Base-by-base conservation (phyloP, 2,113 vertebrate genomes). In the Sakesphorus luctuosus region DNA sequence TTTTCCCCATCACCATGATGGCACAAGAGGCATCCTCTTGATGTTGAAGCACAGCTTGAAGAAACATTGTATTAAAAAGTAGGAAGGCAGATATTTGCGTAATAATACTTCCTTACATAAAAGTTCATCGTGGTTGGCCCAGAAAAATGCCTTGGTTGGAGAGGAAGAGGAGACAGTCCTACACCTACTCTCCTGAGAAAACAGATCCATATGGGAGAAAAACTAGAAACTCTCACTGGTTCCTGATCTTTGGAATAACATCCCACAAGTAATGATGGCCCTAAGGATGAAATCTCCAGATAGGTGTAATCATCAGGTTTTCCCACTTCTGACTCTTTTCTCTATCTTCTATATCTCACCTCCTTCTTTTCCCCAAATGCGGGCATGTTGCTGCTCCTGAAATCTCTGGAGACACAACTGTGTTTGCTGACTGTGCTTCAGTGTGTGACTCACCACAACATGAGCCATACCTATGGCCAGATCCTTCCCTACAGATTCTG, bases 111-210 rank as follows among this genome's bases (percentile, higher is more conserved):
- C 17, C 13, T 33, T 4, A 2, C 4, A 4, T 56, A 31, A 81
- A 65, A 10, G 4, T 23, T 38, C 40, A 2, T 17, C 0, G 2
- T 19, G 31, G 38, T 3, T 78, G 44, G 5, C 53, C 9, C 24
- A 67, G 52, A 13, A 38, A 80, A 80, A 25, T 26, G 24, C 5
- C 1, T 6, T 3, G 0, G 16, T 21, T 66, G 33, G 28, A 40
- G 26, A 21, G 12, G 47, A 59, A 55, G 47, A 11, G 4, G 29
- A 81, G 20, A 35, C 8, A 23, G 9, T 6, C 31, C 18, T 15
- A 2, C 20, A 44, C 4, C 16, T 46, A 4, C 4, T 53, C 7
- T 63, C 12, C 55, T 44, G 38, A 55, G 17, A 78, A 40, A 75
- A 82, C 0, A 56, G 21, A 43, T 19, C 23, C 56, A 25, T 4